Base-by-base conservation (phyloP, 2,113 vertebrate genomes). In the Etia nguti region DNA sequence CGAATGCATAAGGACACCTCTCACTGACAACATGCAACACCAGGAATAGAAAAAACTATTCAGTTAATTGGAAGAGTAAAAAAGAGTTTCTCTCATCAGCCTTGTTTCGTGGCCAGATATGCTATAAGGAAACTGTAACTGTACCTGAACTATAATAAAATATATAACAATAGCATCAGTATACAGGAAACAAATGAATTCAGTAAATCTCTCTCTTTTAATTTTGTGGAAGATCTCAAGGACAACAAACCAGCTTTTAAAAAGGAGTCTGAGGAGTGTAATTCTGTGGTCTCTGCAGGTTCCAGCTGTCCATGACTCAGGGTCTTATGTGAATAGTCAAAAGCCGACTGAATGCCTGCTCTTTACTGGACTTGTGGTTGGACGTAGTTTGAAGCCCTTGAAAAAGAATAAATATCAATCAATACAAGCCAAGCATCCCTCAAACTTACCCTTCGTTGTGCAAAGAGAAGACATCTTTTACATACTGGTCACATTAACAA, bases 1-100 rank as follows among this genome's bases (percentile, higher is more conserved):
- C 31, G 43, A 77, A 29, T n/a, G 16, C 16, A 77, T 0, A 31
- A 50, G 26, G 43, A 77, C 6, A 7, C 0, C 41, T 75, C 41
- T 75, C 15, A 18, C 3, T 75, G 41, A 29, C 68, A 48, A 11
- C 15, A 29, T 0, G n/a, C 22, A 75, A 50, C 70, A 75, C 24
- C 6, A 20, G 26, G 15, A 75, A 75, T 12, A 50, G 15, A 75
- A 31, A 55, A 46, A 75, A 50, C 16, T 12, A 29, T 75, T 75
- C 41, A 1, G 22, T 10, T 46, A 18, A 73, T 10, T 43, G 2
- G 41, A 26, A 18, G 41, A 65, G 18, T 65, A n/a, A 2, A 1
- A 20, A 7, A 7, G 2, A 48, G 24, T 31, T 48, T 50, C 43
- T 75, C 41, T 73, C n/a, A 41, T 73, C 18, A 52, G 50, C 18